Conservation (phyloP, 2,888 invertebrate species). For the Apotomis turbidana region DNA sequence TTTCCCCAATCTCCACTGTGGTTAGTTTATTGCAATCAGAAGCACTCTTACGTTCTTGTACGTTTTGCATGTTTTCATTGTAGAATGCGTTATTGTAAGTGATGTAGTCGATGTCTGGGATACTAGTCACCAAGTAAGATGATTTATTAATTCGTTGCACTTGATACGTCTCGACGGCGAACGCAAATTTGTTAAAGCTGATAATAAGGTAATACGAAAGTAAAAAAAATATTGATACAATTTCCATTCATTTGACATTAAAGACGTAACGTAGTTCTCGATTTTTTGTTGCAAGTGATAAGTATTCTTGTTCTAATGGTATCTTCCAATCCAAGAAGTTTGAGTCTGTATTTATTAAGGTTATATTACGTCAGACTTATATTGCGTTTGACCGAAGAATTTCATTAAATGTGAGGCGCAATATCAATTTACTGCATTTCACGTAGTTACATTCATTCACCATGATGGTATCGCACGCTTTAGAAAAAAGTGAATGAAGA, state of each 20-base stretch:
- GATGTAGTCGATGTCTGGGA: slow-evolving; percentile 59
- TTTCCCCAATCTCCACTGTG: slow-evolving; percentile 52
- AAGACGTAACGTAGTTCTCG: neutral
- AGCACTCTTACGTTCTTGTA: slow-evolving; percentile 2
- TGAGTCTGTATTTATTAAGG: neutral
- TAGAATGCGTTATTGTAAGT: slow-evolving; percentile 39
- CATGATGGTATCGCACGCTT: slow-evolving; percentile 54
- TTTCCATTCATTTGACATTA: slow-evolving; percentile 28
- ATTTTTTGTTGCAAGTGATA: neutral
- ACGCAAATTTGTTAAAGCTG: slow-evolving; percentile 54
- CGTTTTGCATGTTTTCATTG: slow-evolving; percentile 39
- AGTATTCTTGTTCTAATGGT: too few relatives aligned
- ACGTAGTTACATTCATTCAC: slow-evolving; percentile 30
- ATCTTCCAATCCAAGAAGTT: neutral
- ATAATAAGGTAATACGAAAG: slow-evolving; percentile 58
- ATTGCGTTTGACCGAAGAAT: neutral
- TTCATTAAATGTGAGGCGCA: neutral
- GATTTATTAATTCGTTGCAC: slow-evolving; percentile 68
- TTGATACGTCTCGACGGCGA: slow-evolving; percentile 66
- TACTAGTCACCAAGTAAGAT: slow-evolving; percentile 66
- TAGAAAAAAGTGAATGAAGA: slow-evolving; percentile 76
- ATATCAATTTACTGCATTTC: slow-evolving; percentile 29
- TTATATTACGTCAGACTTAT: too few relatives aligned
- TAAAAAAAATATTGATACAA: slow-evolving; percentile 41
- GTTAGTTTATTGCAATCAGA: slow-evolving; percentile 29